Base-by-base conservation (phyloP, 2,888 invertebrate species). In the Cosmia pyralina region DNA sequence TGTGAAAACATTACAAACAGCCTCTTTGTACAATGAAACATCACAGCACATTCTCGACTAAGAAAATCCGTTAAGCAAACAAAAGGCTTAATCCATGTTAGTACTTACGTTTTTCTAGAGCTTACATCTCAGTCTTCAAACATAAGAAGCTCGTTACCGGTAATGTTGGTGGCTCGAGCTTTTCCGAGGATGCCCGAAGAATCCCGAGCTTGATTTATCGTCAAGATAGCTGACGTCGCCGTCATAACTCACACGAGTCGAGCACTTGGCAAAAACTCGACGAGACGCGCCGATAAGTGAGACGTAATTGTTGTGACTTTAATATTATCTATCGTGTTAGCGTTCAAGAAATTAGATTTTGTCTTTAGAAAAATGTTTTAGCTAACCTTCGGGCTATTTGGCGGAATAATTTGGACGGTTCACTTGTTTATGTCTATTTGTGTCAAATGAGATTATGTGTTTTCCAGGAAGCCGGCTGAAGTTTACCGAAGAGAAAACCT, bases 181-280 rank as follows among this genome's bases (percentile, higher is more conserved):
- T 67, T 65, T 41, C 72, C 89, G 88, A 89, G 88, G 84, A 85
- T 87, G 84, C 79, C 82, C 87, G 82, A 81, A 59, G 62, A 69
- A 22, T 55, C 74, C 53, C 79, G 74, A 82, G 82, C 82, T 57
- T 83, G 91, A 94, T 94, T 94, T 94, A 94, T 94, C 83, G 87
- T 84, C 81, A 84, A 90, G 92, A 92, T 92, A 90, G 90, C 91
- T 92, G 90, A 91, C 90, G 89, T 88, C 88, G 87, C 90, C 89
- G 90, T 93, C 93, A 94, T 94, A 94, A 92, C 90, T 94, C 93
- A 93, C 90, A 90, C 83, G 82, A 82, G 81, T 82, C 75, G 84
- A 86, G 84, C 75, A 70, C 81, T 82, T 70, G 80, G 82, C 89
- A 92, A 93, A 93, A 93, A 92, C 90, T 84, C 86, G 90, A 86